Base-by-base conservation (phyloP, 1,140 invertebrate species). In the Xylocopa sonorina region DNA sequence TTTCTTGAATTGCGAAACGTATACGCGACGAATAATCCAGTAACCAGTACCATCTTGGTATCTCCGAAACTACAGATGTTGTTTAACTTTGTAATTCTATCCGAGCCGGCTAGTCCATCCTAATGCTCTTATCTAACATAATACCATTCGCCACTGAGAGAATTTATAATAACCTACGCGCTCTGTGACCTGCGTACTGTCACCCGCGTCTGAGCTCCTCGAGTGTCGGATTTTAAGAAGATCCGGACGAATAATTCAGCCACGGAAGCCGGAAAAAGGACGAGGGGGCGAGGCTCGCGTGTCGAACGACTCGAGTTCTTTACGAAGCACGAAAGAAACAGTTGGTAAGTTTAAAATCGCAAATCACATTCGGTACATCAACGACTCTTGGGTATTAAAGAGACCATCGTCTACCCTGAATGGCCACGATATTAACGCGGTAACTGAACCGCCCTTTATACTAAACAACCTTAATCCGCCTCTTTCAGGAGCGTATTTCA, bases 51-150 rank as follows among this genome's bases (percentile, higher is more conserved):
- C 60, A 24, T 10, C 34, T 41, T 18, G 14, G 16, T 38, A 69
- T 51, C 50, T 53, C 66, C 4, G 50, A 38, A 69, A 55, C 66
- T 69, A 38, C 66, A 53, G 66, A 68, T 68, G 66, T 68, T 68
- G 48, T 51, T 34, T 51, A 68, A 68, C 66, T 68, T 68, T 68
- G 24, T 53, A 68, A 68, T n/a, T 68, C 46, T 34, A 53, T 68
- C 66, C 66, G 48, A 51, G 29, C 50, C 34, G 53, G 14, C 41
- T 24, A 38, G 66, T 53, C 66, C 50, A 55, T 69, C 34, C 66
- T 69, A 53, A 69, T 69, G 50, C 34, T 69, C 48, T 69, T 69
- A 69, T 69, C 66, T 53, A 27, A n/a, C 50, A 69, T 69, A 69
- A 69, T 69, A 69, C 50, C 34, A 12, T 53, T 69, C 66, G 32